Percentiles rank a stretch among this genome's conserved stretches.
Conservation (phyloP, 2,113 vertebrate genomes). For the Sinocyclocheilus grahami region DNA sequence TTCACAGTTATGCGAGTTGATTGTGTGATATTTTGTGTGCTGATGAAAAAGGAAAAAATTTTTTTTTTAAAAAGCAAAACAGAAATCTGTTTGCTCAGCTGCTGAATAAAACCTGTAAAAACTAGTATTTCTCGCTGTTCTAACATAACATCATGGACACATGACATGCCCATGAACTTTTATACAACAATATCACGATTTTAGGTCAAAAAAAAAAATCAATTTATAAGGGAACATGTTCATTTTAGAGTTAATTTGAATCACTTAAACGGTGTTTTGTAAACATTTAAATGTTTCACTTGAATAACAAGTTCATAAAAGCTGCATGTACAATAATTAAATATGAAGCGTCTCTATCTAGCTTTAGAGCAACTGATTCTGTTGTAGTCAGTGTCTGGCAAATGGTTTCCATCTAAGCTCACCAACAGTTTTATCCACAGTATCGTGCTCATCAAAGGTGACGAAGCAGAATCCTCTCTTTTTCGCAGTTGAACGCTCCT, state of each 20-base stretch:
- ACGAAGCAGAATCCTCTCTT: conserved; percentile 98
- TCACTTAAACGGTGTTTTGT: not conserved
- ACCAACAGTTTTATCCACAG: conserved; percentile 99
- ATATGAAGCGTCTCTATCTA: conserved; percentile 33
- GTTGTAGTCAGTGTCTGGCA: too few relatives aligned
- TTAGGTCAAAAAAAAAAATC: not conserved
- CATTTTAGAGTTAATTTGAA: not conserved
- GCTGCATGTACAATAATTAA: not conserved
- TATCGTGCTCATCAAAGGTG: conserved; percentile 97
- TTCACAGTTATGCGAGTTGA: conserved; percentile 97
- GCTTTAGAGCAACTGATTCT: too few relatives aligned
- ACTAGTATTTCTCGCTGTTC: not conserved
- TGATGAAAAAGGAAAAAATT: conserved; percentile 60
- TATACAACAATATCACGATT: not conserved
- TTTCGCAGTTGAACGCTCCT: conserved; percentile 92
- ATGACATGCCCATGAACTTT: not conserved
- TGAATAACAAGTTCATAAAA: not conserved
- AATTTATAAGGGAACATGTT: not conserved
- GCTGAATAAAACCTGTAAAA: not conserved
- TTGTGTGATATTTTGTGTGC: conserved; percentile 97
- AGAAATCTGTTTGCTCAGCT: not conserved
- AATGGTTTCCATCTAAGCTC: conserved; percentile 56
- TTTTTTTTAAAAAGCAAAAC: too few relatives aligned
- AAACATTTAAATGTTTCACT: not conserved
- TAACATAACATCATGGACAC: not conserved